Evolutionary conservation across 2,888 invertebrate genomes (phyloP), one percentile per base, ranked within the genome.

Genomic region (Scaptomyza flava): DNA sequence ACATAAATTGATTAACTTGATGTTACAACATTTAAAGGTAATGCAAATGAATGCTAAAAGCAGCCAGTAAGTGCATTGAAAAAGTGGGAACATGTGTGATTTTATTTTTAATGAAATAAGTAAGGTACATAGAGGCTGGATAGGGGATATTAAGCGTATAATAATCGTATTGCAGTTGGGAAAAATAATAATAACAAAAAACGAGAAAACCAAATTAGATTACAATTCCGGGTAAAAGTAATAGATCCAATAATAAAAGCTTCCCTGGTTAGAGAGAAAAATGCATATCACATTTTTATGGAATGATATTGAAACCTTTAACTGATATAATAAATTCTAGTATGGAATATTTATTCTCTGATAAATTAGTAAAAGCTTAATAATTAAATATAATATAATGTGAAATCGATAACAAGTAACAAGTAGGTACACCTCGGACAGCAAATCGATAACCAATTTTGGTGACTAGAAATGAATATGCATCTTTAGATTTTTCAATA

Each of bases 1-100:
- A 60, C 12, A 20, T n/a, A 17, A 43, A 27, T 36, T 48, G 46
- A 63, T 36, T 31, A 20, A 6, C 14, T 36, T 9, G n/a, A 6
- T 0, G 14, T 4, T 2, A 23, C n/a, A 3, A 36, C 8, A 7
- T 43, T 27, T 27, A n/a, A 17, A 52, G 23, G 27, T 27, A 6
- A 23, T 3, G 33, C 30, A 20, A 42, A 23, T 23, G 3, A 43
- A 38, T 3, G 38, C 2, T 38, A 8, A 17, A 2, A 9, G 14
- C 38, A 17, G 7, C 14, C 14, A 14, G 38, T 7, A 1, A 36
- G 36, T n/a, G 36, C n/a, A n/a, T 14, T n/a, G 6, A 38, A 17
- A 17, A 9, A 17, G 14, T 36, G 4, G 34, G 11, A 23, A 23
- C 3, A 23, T 23, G 17, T 17, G 17, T 17, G 1, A 23, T 3